phyloP scores from a whole-genome alignment of 2,888 invertebrate species.

The Merodon equestris region DNA sequence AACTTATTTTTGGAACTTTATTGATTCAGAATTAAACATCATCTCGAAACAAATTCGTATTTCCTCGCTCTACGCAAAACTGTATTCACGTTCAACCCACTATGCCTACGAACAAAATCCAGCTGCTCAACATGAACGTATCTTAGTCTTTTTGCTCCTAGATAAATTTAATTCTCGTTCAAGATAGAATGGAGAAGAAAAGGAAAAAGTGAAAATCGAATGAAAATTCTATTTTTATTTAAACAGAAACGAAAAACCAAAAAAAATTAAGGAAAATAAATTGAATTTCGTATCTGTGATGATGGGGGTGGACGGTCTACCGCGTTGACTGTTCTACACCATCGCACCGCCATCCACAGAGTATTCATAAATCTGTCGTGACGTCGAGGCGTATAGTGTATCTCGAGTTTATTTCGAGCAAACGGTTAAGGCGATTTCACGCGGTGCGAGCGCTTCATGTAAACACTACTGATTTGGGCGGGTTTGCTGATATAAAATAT shows the following conservation, averaged over 20 bases:
- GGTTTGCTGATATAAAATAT: constrained; percentile 26
- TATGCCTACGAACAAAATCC: constrained; percentile 22
- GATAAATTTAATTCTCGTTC: constrained; percentile 22
- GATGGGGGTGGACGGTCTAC: constrained; percentile 38
- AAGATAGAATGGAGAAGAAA: constrained; percentile 13
- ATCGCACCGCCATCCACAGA: too few relatives aligned
- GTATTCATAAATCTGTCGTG: constrained; percentile 1
- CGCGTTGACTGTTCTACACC: too few relatives aligned
- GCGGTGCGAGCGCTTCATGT: constrained; percentile 28
- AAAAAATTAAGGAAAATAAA: constrained; percentile 7
- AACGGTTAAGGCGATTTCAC: constrained; percentile 44
- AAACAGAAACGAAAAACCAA: neutral
- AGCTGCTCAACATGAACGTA: constrained; percentile 19
- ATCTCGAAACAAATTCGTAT: constrained; percentile 23
- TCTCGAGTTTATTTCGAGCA: constrained; percentile 60
- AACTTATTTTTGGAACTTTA: constrained; percentile 59
- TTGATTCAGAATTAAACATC: constrained; percentile 45
- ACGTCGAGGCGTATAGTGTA: constrained; percentile 45
- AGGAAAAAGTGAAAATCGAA: constrained; percentile 37
- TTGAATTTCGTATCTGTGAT: constrained; percentile 38
- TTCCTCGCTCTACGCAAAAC: constrained; percentile 40
- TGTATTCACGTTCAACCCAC: constrained; percentile 42
- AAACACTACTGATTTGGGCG: constrained; percentile 45
- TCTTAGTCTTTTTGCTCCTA: constrained; percentile 14
- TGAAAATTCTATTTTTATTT: constrained; percentile 54